Percentiles rank a stretch among this genome's conserved stretches.
phyloP scores from a whole-genome alignment of 2,888 invertebrate genomes.

The Mechanitis messenoides region DNA sequence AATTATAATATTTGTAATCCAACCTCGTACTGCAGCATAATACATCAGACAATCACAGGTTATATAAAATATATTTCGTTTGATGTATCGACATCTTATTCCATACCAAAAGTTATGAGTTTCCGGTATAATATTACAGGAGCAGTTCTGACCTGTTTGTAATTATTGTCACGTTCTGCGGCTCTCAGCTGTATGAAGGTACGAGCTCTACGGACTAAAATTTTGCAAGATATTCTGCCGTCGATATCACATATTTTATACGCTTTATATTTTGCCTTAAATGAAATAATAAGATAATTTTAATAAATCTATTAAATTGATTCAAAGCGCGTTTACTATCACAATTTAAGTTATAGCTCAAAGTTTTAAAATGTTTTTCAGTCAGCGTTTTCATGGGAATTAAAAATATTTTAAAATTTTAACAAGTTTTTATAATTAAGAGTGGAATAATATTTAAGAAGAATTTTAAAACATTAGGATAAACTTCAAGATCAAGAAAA shows the following conservation, averaged over 20 bases:
- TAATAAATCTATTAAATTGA: not conserved
- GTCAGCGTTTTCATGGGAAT: too few relatives aligned
- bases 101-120: not conserved
- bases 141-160: not conserved
- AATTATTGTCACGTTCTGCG: constrained; percentile 6
- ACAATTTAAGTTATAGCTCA: too few relatives aligned
- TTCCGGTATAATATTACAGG: not conserved
- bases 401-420: too few relatives aligned
- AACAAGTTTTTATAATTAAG: too few relatives aligned
- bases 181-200: constrained; percentile 2
- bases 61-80: not conserved
- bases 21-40: too few relatives aligned
- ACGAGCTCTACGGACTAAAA: not conserved
- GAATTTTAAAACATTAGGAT: too few relatives aligned
- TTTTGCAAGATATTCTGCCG: not conserved
- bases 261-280: not conserved
- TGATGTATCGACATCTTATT: not conserved
- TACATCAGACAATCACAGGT: not conserved
- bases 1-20: not conserved
- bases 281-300: not conserved
- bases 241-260: not conserved
- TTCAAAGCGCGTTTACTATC: too few relatives aligned
- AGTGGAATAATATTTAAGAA: too few relatives aligned
- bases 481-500: too few relatives aligned
- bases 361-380: too few relatives aligned